Base-by-base conservation (phyloP, 2,888 invertebrate species). In the Corythucha ciliata region DNA sequence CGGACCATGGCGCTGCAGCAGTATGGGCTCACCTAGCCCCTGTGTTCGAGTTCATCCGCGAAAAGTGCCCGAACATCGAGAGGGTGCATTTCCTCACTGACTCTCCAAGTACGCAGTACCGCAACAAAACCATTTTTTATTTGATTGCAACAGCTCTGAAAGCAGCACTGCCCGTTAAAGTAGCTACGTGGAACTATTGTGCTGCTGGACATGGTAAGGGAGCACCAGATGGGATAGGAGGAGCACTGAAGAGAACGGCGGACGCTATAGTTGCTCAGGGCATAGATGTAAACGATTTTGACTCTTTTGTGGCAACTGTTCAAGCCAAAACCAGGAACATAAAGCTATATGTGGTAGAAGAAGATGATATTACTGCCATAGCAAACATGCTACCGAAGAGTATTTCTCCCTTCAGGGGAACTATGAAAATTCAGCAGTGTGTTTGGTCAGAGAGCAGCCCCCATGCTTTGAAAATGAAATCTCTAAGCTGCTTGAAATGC, bases 11-110 rank as follows among this genome's bases (percentile, higher is more conserved):
- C 42, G 63, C 66, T 29, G 58, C 61, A 32, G 66, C 65, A 18
- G 64, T 69, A 37, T 68, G 68, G 65, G 63, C 63, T 27, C 66
- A 68, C 57, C 53, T 68, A 32, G 49, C 58, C 46, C 67, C 65
- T 54, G 55, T 65, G 26, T 56, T 64, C 4, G 22, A 58, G 24
- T 39, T 44, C 44, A 18, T 55, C 48, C 58, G 32, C 16, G 22
- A 33, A 6, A 41, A 20, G n/a, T 14, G 34, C 45, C 16, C 49
- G 5, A 37, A 57, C 8, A 54, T 62, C 18, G 46, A 54, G 6
- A 44, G 26, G 37, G 36, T 67, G 5, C 64, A 67, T 56, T 65
- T 67, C 42, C 16, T 64, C 4, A 66, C 64, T 52, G 42, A 42
- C 26, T 42, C 42, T 24, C 42, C 42, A 42, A 16, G 12, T 16